Conservation (phyloP, 2,888 invertebrate genomes). For the Graphium colonna region DNA sequence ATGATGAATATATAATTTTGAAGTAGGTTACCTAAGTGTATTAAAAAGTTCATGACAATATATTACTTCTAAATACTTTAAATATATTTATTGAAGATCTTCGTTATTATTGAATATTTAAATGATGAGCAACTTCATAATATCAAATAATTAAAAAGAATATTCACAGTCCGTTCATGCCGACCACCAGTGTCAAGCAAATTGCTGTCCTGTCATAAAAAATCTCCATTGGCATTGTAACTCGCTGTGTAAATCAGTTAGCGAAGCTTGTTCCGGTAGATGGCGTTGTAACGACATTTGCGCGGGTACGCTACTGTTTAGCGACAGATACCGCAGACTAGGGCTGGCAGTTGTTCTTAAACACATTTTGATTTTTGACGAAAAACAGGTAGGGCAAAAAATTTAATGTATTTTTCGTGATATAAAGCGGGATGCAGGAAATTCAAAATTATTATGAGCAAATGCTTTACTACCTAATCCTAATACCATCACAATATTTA, state of each 20-base stretch:
- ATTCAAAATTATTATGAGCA: no score
- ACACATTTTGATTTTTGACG: no score
- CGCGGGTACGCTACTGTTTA: constrained; percentile 75
- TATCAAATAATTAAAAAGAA: background rate
- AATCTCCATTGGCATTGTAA: constrained; percentile 7
- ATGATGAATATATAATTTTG: no score
- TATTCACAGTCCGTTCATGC: background rate
- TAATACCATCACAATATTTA: no score
- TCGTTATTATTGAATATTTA: background rate
- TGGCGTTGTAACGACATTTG: constrained; percentile 68
- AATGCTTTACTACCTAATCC: no score
- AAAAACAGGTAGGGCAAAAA: no score
- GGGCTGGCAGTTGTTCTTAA: constrained; percentile 30
- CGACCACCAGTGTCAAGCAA: background rate
- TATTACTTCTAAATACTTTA: no score
- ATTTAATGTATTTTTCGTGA: no score
- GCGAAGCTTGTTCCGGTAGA: constrained; percentile 69
- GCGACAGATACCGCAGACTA: constrained; percentile 32
- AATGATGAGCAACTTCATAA: background rate
- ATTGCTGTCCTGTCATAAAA: constrained; percentile 1
- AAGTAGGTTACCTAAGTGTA: no score
- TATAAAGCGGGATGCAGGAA: no score
- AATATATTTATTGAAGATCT: background rate
- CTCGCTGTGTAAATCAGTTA: constrained; percentile 55
- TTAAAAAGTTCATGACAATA: no score